A percentile compares a stretch with the other conserved stretches of the same genome.
phyloP scores from a whole-genome alignment of 1,140 invertebrate species.

The Drosophila kepulauana region DNA sequence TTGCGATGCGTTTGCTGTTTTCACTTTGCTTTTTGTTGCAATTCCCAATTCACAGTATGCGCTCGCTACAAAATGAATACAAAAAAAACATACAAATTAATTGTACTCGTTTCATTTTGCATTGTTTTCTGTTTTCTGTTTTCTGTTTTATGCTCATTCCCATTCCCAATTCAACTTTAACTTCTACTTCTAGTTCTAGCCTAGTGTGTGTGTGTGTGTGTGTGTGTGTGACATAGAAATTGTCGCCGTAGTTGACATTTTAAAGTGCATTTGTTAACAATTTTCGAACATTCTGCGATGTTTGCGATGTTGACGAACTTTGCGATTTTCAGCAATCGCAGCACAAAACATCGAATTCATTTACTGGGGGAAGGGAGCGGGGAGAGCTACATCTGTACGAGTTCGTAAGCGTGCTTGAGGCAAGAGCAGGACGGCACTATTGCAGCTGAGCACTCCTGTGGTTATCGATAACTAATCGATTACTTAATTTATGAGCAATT shows the following conservation, averaged over 20 bases:
- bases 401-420: too few relatives aligned
- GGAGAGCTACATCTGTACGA: background rate
- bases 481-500: too few relatives aligned
- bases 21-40: conserved; percentile 51
- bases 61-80: conserved; percentile 39
- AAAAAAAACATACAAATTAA: conserved; percentile 20
- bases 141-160: background rate
- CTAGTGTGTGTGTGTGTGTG: conserved; percentile 20
- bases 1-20: conserved; percentile 78
- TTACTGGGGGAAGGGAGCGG: background rate
- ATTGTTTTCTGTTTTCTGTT: conserved; percentile 39
- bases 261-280: conserved; percentile 82
- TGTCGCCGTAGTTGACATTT: conserved; percentile 78
- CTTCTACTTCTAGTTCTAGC: conserved; percentile 42
- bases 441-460: background rate
- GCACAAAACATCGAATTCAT: conserved; percentile 6
- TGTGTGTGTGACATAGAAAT: conserved; percentile 72
- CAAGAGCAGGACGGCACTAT: background rate
- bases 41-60: conserved; percentile 33
- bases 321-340: conserved; percentile 15
- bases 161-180: background rate
- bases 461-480: background rate
- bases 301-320: conserved; percentile 22
- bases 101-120: conserved; percentile 41
- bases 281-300: conserved; percentile 70